Conservation (phyloP, 2,888 invertebrate species). For the Panorpa germanica region DNA sequence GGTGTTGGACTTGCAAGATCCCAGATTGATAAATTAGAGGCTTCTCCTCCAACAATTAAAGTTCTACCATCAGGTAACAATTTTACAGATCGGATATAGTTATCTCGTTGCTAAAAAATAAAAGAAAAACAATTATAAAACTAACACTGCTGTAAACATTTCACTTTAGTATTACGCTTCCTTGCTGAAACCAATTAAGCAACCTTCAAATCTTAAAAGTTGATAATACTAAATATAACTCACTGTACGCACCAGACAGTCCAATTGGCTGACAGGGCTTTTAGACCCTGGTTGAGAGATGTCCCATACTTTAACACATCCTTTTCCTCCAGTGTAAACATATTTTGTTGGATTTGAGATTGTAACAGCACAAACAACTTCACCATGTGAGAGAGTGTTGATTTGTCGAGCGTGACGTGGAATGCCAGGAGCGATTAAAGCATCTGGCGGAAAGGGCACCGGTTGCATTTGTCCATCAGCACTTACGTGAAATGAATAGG, state of each 20-base stretch:
- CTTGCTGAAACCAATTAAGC: too few relatives aligned
- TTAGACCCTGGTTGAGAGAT: slow-evolving; percentile 76
- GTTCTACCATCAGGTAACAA: slow-evolving; percentile 82
- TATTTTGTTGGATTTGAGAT: slow-evolving; percentile 85
- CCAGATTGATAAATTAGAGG: slow-evolving; percentile 89
- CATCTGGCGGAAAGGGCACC: slow-evolving; percentile 88
- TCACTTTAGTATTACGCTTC: too few relatives aligned
- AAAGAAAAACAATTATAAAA: slow-evolving; percentile 10
- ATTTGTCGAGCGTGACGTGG: slow-evolving; percentile 85
- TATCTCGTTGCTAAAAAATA: slow-evolving; percentile 62
- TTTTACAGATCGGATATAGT: slow-evolving; percentile 91
- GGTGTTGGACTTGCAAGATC: slow-evolving; percentile 84
- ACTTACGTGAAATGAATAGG: slow-evolving; percentile 87
- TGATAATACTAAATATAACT: slow-evolving; percentile 13
- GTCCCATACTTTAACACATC: slow-evolving; percentile 96
- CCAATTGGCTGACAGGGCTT: slow-evolving; percentile 77
- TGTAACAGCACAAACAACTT: slow-evolving; percentile 94
- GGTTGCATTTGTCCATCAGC: slow-evolving; percentile 80
- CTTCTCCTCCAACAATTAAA: slow-evolving; percentile 90
- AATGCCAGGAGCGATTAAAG: slow-evolving; percentile 81
- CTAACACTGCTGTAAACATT: slow-evolving; percentile 8
- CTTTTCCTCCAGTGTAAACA: slow-evolving; percentile 92
- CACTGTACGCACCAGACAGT: slow-evolving; percentile 62
- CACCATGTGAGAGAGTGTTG: slow-evolving; percentile 84
- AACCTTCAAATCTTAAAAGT: background rate